Percentiles rank a stretch among this genome's conserved stretches.
phyloP scores from a whole-genome alignment of 2,113 vertebrate genomes.

The Mormyrus lacerda region DNA sequence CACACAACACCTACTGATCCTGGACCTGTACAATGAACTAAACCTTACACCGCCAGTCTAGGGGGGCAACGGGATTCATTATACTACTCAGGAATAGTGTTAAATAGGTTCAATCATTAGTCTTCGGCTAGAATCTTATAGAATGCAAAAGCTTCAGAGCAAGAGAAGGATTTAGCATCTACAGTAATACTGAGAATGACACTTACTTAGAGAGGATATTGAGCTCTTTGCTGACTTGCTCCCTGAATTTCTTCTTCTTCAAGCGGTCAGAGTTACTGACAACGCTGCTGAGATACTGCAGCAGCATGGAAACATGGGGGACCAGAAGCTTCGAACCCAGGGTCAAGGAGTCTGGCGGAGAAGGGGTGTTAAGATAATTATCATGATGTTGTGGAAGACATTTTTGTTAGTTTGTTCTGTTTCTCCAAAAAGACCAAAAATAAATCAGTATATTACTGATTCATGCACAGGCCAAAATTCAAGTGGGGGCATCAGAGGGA shows the following conservation, averaged over 20 bases:
- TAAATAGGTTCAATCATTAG: not conserved
- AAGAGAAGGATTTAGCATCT: not conserved
- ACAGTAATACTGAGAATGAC: not conserved
- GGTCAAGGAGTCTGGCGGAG: constrained; percentile 60
- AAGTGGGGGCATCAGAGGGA: too few species aligned
- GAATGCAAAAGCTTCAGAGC: not conserved
- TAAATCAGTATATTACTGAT: not conserved
- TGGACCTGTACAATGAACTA: not conserved
- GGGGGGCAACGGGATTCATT: too few species aligned
- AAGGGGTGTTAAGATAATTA: not conserved
- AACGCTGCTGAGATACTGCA: constrained; percentile 75
- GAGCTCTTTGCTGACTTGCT: constrained; percentile 85
- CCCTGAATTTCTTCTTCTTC: constrained; percentile 78
- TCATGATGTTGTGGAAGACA: not conserved
- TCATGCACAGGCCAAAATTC: not conserved
- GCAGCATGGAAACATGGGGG: constrained; percentile 78
- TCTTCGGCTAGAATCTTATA: not conserved
- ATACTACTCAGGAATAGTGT: not conserved
- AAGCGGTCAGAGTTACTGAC: constrained; percentile 73
- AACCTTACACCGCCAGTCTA: not conserved
- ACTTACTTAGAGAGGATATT: constrained; percentile 93
- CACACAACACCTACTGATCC: not conserved
- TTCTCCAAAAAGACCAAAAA: not conserved
- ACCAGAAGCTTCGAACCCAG: constrained; percentile 73
- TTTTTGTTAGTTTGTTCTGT: not conserved